Evolutionary conservation across 1,140 invertebrate genomes (phyloP), one percentile per base, ranked within the genome.

Genomic region (Hylaeus anthracinus): DNA sequence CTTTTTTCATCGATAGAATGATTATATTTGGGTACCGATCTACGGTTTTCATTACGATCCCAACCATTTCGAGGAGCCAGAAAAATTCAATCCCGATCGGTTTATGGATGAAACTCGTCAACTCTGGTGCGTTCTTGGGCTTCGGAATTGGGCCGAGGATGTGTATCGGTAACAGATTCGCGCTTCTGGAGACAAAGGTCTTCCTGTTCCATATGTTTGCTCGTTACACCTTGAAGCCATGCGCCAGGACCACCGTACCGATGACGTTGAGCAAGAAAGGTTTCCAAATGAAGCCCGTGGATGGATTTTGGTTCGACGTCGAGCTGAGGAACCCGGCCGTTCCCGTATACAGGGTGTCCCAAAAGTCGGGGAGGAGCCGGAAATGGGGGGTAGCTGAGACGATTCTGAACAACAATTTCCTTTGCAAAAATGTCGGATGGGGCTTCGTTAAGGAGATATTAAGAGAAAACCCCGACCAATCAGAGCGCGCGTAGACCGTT

Each of bases 41-140:
- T 94, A 94, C 67, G 90, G 92, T 12, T 87, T 97, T 5, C 96
- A 97, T 79, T 91, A 94, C 3, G 94, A 96, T 84, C 93, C 94
- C 1, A 91, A 94, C 37, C 94, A 94, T 77, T 97, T 94, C 91
- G 94, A 95, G 1, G 92, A 96, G 43, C 96, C 96, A 0, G 90
- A 96, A 2, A 91, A 88, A n/a, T 96, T 95, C 69, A 87, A 93
- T 76, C 95, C 95, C 0, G 94, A 94, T 73, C 86, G 95, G 73
- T 95, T 95, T 64, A 77, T 90, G 15, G 91, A 93, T 0, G 92
- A 26, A n/a, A 4, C 37, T 43, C 0, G 5, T 61, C 1, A 60
- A 75, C 9, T 12, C 51, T 2, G 58, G 41, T 0, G 71, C 61
- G 5, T 86, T 75, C 10, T 12, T 72, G 37, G 73, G 84, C 0